Evolutionary conservation across 2,888 invertebrate genomes (phyloP).

Genomic region (Chrysomela aeneicollis): DNA sequence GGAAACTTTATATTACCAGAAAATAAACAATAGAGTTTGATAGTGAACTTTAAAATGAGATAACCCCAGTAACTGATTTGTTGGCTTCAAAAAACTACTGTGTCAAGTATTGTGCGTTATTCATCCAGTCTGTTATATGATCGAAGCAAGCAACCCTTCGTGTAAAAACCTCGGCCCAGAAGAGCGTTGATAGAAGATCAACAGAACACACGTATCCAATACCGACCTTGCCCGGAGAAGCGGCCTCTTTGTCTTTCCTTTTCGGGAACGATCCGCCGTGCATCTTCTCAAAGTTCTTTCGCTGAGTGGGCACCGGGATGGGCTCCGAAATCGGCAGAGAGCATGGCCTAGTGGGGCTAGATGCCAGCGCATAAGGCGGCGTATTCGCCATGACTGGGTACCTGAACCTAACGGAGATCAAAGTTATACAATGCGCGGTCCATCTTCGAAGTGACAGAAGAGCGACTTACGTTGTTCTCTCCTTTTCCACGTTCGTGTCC

Average conservation of each 20-base stretch:
- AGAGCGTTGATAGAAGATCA: too few relatives aligned
- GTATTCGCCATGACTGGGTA: conserved; percentile 40
- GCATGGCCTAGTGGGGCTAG: conserved; percentile 73
- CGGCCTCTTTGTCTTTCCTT: conserved; percentile 43
- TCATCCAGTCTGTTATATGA: too few relatives aligned
- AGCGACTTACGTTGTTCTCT: conserved; percentile 41
- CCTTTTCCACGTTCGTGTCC: conserved; percentile 54
- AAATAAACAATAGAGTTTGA: too few relatives aligned
- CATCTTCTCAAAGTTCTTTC: conserved; percentile 64
- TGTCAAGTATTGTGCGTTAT: too few relatives aligned
- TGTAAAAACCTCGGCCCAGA: too few relatives aligned
- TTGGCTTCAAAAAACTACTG: too few relatives aligned
- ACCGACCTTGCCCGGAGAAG: conserved; percentile 35
- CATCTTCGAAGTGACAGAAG: too few relatives aligned
- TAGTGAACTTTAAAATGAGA: too few relatives aligned
- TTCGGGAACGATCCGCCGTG: conserved; percentile 45
- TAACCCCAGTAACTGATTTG: too few relatives aligned
- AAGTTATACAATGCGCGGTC: not conserved
- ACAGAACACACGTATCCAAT: too few relatives aligned
- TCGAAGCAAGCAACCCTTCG: too few relatives aligned
- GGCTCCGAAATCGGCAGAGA: conserved; percentile 78
- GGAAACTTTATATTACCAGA: too few relatives aligned
- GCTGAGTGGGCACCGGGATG: conserved; percentile 77
- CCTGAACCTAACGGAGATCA: conserved; percentile 35
- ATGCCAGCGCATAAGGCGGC: conserved; percentile 44